Percentiles rank a stretch among this genome's conserved stretches.
Conservation (phyloP, 2,113 vertebrate species). For the Corydoras sp. region DNA sequence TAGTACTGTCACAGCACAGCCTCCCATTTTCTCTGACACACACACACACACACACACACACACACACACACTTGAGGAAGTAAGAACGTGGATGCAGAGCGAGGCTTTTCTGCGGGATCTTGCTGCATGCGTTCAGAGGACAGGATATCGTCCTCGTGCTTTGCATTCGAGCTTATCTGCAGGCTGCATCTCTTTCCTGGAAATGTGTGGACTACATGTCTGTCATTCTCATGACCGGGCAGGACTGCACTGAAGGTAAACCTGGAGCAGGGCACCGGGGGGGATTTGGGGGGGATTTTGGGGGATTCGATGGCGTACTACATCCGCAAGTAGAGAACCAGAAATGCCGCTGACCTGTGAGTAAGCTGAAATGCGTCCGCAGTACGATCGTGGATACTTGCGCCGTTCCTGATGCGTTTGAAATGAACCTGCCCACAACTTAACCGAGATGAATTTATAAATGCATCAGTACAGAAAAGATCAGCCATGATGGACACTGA, state of each 20-base stretch:
- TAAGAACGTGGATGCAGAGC: neutral
- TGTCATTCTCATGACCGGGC: constrained; percentile 14
- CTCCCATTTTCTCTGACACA: neutral
- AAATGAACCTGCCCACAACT: no score
- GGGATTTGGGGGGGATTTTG: neutral
- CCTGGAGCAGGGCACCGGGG: neutral
- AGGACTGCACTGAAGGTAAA: constrained; percentile 5
- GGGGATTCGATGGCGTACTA: neutral
- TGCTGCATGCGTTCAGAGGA: neutral
- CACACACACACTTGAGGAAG: neutral
- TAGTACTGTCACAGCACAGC: constrained; percentile 7
- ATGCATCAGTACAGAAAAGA: no score
- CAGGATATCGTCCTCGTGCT: neutral
- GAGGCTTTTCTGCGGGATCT: neutral
- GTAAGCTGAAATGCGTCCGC: neutral
- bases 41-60: neutral
- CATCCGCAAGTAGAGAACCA: neutral
- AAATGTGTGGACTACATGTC: constrained; percentile 11
- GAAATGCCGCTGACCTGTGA: constrained; percentile 24
- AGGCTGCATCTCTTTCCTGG: constrained; percentile 14
- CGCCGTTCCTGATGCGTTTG: no score
- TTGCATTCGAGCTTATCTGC: neutral
- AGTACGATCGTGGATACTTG: neutral
- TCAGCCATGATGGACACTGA: no score
- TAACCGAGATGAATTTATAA: no score